Conservation (phyloP, 2,888 invertebrate genomes). For the Eucriotettix oculatus region DNA sequence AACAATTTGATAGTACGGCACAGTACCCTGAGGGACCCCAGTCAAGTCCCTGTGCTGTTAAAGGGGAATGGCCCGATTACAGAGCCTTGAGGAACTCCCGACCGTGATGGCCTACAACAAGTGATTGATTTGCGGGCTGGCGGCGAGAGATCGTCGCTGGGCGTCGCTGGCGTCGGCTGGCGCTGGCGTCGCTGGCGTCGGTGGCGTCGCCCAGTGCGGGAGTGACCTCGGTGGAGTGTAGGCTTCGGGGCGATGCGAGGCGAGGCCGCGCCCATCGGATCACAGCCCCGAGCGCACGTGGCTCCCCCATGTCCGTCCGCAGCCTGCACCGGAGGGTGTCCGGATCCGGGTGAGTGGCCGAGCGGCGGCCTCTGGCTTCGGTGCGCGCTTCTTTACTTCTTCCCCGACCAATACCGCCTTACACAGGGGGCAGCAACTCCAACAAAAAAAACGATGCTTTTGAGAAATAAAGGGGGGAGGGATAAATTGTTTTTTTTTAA, state of each 20-base stretch:
- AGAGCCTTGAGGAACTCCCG: too few relatives aligned
- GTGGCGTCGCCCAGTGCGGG: neutral
- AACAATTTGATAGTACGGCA: too few relatives aligned
- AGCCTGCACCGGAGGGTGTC: slow-evolving; percentile 14
- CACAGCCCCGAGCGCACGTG: neutral
- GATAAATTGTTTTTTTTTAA: too few relatives aligned
- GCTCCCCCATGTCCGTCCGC: slow-evolving; percentile 13
- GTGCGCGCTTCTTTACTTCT: too few relatives aligned
- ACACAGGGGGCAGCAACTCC: too few relatives aligned
- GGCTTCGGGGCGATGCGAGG: neutral
- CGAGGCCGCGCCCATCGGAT: neutral
- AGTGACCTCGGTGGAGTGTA: neutral
- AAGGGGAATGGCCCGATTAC: too few relatives aligned
- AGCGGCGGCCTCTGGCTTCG: too few relatives aligned
- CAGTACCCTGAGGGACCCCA: too few relatives aligned
- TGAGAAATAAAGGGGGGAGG: too few relatives aligned
- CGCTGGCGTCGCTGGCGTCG: neutral
- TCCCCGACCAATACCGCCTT: too few relatives aligned
- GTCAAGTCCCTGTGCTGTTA: too few relatives aligned
- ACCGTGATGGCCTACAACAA: neutral
- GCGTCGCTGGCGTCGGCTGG: neutral
- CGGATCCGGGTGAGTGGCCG: slow-evolving; percentile 12
- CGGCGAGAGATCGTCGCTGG: neutral
- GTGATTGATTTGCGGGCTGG: neutral
- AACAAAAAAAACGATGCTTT: too few relatives aligned